A percentile compares a stretch with the other conserved stretches of the same genome.
These are phyloP conservation scores for Leucophenga montana DNA, from an alignment of 2,888 invertebrate species.

Conservation along the genomic window DNA sequence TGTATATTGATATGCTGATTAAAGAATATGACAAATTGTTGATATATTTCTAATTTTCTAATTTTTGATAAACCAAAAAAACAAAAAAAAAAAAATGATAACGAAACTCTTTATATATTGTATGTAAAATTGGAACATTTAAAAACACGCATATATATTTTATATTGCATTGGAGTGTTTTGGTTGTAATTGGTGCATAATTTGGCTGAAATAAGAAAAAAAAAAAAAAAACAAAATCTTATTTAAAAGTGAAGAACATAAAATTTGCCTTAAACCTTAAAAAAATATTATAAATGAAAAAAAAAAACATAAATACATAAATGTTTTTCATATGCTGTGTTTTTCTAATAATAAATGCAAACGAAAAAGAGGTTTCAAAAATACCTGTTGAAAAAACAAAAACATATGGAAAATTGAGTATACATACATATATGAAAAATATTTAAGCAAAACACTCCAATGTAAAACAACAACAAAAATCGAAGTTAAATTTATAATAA, in stretches of 20 bases:
- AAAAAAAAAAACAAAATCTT: conserved; percentile 25
- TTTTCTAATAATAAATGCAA: conserved; percentile 8
- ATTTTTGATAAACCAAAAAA: conserved; percentile 15
- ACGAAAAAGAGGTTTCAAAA: conserved; percentile 67
- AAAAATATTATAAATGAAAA: too few species aligned
- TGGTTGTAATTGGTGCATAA: conserved; percentile 46
- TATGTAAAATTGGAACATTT: not conserved
- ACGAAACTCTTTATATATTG: not conserved
- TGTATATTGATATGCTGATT: not conserved
- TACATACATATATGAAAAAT: not conserved
- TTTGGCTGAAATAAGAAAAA: conserved; percentile 41
- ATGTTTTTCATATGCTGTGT: conserved; percentile 23
- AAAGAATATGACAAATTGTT: conserved; percentile 1
- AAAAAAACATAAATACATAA: conserved; percentile 17
- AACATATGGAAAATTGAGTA: conserved; percentile 9
- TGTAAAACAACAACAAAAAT: not conserved
- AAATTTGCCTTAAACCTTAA: conserved; percentile 32
- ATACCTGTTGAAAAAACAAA: conserved; percentile 59
- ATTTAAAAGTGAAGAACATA: conserved; percentile 25
- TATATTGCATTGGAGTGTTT: conserved; percentile 22
- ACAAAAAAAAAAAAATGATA: not conserved
- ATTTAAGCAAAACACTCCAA: conserved; percentile 16
- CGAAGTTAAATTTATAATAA: not conserved
- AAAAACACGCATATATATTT: not conserved
- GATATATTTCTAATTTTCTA: conserved; percentile 23